Base-by-base conservation (phyloP, 2,113 vertebrate genomes). In the Stegastes partitus region DNA sequence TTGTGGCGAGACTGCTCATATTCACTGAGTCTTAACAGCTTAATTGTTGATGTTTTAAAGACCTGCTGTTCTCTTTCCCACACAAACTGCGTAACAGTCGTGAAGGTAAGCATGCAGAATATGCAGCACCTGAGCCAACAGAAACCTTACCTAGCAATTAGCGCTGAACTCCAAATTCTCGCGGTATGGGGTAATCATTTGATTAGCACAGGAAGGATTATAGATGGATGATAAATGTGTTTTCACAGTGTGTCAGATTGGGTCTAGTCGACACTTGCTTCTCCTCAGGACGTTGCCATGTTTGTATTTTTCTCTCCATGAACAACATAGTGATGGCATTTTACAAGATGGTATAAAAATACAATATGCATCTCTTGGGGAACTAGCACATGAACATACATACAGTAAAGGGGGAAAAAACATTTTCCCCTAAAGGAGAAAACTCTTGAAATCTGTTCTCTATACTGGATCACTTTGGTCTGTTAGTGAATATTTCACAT, bases 61-160 rank as follows among this genome's bases (percentile, higher is more conserved):
- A 84, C 74, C 56, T 22, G 66, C 81, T 82, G 82, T 61, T 84
- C 82, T 68, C 50, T 82, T 83, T 87, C 84, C 75, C 67, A 77
- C 82, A 86, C 78, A 82, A 31, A 68, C 83, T 85, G 83, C 54
- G 34, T 67, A 84, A 81, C 63, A 73, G 72, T 74, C 54, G 71
- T 74, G 77, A 83, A 87, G 87, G 78, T 82, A 90, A 89, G 87
- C 90, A 91, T 84, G 85, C 81, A 15, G 87, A 67, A 81, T 86
- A 92, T 91, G 90, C 77, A 70, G 81, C 85, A 79, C 84, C 85
- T 85, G 83, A 87, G 93, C 93, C 93, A 94, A 94, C 85, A 89
- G 84, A 91, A 92, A 91, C 87, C 89, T 84, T 82, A 93, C 91
- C 93, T 84, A 79, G 83, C 87, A 94, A 93, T 93, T 93, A 93